Conservation (phyloP, 2,888 invertebrate genomes). For the Tortrix viridana region DNA sequence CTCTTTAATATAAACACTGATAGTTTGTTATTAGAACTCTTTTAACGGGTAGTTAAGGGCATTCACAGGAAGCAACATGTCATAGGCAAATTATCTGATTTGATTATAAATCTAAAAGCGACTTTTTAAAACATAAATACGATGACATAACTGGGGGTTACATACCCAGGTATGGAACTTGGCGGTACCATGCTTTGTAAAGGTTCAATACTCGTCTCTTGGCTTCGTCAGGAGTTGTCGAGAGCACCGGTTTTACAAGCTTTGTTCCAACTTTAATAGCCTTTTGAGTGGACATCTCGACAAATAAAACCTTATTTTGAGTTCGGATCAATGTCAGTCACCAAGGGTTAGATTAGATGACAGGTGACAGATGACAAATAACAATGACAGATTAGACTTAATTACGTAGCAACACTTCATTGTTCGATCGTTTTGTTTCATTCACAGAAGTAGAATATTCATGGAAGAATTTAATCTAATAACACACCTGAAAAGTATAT, state of each 20-base stretch:
- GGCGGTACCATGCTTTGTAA: slow-evolving; percentile 97
- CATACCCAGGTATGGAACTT: slow-evolving; percentile 94
- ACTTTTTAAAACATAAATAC: slow-evolving; percentile 29
- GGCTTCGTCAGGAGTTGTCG: slow-evolving; percentile 90
- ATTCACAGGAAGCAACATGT: too few species aligned
- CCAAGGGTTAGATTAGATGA: not conserved
- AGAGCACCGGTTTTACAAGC: slow-evolving; percentile 94
- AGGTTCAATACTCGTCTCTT: slow-evolving; percentile 92
- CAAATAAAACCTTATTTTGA: slow-evolving; percentile 18
- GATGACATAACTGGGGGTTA: slow-evolving; percentile 77
- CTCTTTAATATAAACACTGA: too few species aligned
- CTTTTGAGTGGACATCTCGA: slow-evolving; percentile 67
- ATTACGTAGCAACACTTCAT: too few species aligned
- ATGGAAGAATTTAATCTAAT: too few species aligned
- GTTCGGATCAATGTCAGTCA: not conserved
- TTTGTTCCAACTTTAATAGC: slow-evolving; percentile 78
- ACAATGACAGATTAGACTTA: not conserved
- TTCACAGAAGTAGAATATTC: too few species aligned
- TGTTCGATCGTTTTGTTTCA: too few species aligned
- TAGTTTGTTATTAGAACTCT: too few species aligned
- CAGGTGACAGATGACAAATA: not conserved
- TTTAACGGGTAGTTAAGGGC: too few species aligned
- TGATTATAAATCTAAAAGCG: not conserved
- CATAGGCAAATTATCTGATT: too few species aligned
- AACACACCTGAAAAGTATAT: too few species aligned